Evolutionary conservation across 1,140 invertebrate genomes (phyloP).

Genomic region (Platyura marginata): DNA sequence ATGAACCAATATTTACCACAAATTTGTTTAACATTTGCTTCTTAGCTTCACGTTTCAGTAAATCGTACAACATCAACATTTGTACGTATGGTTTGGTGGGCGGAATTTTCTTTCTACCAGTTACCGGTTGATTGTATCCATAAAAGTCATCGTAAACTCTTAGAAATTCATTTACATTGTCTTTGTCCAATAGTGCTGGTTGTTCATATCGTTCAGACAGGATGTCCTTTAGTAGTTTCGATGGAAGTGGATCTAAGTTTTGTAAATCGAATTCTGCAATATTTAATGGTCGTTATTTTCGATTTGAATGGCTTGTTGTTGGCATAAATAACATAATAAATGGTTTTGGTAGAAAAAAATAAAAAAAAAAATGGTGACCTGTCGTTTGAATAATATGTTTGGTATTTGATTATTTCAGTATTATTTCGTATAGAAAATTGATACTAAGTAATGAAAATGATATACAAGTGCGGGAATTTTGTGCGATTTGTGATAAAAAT

Average conservation of each 20-base stretch:
- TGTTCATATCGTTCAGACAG: slow-evolving; percentile 13
- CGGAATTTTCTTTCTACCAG: slow-evolving; percentile 21
- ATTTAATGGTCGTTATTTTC: too few species aligned
- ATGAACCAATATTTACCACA: slow-evolving; percentile 5
- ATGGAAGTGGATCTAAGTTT: slow-evolving; percentile 14
- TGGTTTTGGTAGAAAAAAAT: too few species aligned
- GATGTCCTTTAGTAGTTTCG: slow-evolving; percentile 18
- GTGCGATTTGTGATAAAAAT: too few species aligned
- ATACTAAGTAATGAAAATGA: too few species aligned
- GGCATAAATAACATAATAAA: too few species aligned
- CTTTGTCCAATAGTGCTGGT: slow-evolving; percentile 20
- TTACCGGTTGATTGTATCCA: slow-evolving; percentile 16
- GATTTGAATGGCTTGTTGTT: too few species aligned
- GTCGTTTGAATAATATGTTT: too few species aligned
- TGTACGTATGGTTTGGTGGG: slow-evolving; percentile 23
- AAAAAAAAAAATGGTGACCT: too few species aligned
- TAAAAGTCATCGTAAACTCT: slow-evolving; percentile 23
- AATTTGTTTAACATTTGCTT: slow-evolving; percentile 21
- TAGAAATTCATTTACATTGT: slow-evolving; percentile 21
- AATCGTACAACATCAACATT: slow-evolving; percentile 20
- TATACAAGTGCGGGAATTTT: too few species aligned
- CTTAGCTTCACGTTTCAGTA: slow-evolving; percentile 23
- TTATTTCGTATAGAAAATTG: too few species aligned
- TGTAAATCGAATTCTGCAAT: slow-evolving; percentile 10
- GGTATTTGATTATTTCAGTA: too few species aligned